A percentile compares a stretch with the other conserved stretches of the same genome.
These are phyloP conservation scores for Drosophila diplacantha DNA, from an alignment of 2,888 invertebrate species.

Conservation along the genomic window DNA sequence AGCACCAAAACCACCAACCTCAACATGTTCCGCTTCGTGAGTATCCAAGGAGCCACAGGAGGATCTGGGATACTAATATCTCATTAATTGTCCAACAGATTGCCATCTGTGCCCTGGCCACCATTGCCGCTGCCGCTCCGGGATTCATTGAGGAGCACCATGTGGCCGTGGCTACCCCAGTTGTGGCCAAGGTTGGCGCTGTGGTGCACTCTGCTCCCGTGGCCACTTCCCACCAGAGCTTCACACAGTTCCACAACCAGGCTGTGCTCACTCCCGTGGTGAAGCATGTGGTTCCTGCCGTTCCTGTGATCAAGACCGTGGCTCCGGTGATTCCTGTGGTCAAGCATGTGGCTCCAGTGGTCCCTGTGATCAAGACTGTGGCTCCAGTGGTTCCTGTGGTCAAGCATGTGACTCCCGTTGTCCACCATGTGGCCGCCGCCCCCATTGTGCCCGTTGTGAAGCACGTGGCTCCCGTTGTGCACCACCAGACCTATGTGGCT, in stretches of 20 bases:
- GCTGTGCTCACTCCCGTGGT: conserved; percentile 73
- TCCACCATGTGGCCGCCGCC: conserved; percentile 27
- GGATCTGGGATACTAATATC: conserved; percentile 4
- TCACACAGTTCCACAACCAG: conserved; percentile 79
- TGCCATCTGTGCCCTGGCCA: conserved; percentile 71
- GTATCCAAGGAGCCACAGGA: conserved; percentile 33
- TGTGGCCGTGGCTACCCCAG: conserved; percentile 64
- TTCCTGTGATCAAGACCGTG: conserved; percentile 47
- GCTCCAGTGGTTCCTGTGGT: conserved; percentile 38
- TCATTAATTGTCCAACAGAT: conserved; percentile 32
- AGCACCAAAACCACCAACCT: conserved; percentile 21
- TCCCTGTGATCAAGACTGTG: conserved; percentile 42
- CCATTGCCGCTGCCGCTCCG: conserved; percentile 73
- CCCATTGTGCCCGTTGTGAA: conserved; percentile 63
- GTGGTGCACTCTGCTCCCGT: conserved; percentile 75
- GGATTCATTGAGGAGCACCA: conserved; percentile 71
- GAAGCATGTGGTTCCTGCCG: conserved; percentile 53
- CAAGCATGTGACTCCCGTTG: conserved; percentile 31
- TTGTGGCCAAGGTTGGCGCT: conserved; percentile 72
- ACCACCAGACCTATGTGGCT: conserved; percentile 39
- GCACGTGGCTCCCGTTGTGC: conserved; percentile 51
- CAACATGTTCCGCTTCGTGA: conserved; percentile 77
- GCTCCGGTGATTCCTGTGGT: conserved; percentile 33
- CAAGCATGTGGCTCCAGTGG: conserved; percentile 34
- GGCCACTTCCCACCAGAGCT: conserved; percentile 80